A percentile compares a stretch with the other conserved stretches of the same genome.
These are phyloP conservation scores for Cephus runcator DNA, from an alignment of 2,888 invertebrate species.

Conservation along the genomic window DNA sequence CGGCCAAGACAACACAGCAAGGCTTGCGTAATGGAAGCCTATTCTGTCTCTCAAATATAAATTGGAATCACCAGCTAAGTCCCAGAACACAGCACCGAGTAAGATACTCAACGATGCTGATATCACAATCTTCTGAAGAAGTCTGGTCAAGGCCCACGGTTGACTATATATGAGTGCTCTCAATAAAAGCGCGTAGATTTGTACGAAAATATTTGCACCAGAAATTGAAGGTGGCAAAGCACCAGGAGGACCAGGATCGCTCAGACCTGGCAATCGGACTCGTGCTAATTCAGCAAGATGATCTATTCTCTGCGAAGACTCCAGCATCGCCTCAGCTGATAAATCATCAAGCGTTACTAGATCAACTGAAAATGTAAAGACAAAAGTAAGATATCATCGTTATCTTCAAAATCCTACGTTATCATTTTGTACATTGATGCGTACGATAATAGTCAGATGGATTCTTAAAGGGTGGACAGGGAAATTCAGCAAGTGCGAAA, in stretches of 20 bases:
- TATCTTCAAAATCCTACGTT: not conserved
- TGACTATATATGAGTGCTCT: slow-evolving; percentile 83
- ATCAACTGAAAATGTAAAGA: slow-evolving; percentile 76
- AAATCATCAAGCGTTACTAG: slow-evolving; percentile 92
- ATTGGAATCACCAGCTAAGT: slow-evolving; percentile 81
- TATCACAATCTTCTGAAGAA: slow-evolving; percentile 81
- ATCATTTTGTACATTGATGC: slow-evolving; percentile 53
- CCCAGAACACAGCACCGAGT: slow-evolving; percentile 91
- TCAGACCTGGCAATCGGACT: slow-evolving; percentile 72
- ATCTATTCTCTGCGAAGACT: slow-evolving; percentile 93
- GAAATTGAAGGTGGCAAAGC: slow-evolving; percentile 75
- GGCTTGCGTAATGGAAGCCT: slow-evolving; percentile 87
- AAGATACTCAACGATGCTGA: slow-evolving; percentile 85
- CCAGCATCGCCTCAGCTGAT: slow-evolving; percentile 93
- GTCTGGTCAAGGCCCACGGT: slow-evolving; percentile 83
- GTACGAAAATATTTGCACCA: slow-evolving; percentile 75
- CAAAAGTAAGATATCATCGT: not conserved
- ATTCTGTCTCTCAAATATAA: slow-evolving; percentile 80
- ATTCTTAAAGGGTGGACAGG: slow-evolving; percentile 96
- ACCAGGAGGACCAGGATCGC: slow-evolving; percentile 83
- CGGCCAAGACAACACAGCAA: slow-evolving; percentile 84
- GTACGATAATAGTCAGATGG: slow-evolving; percentile 95
- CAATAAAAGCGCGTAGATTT: slow-evolving; percentile 75
- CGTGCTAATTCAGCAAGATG: slow-evolving; percentile 86
- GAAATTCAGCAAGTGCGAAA: slow-evolving; percentile 88